Evolutionary conservation across 2,797 vertebrate species (phyloP), one percentile per base, ranked within the genome.

Genomic region (Microcaecilia unicolor): DNA sequence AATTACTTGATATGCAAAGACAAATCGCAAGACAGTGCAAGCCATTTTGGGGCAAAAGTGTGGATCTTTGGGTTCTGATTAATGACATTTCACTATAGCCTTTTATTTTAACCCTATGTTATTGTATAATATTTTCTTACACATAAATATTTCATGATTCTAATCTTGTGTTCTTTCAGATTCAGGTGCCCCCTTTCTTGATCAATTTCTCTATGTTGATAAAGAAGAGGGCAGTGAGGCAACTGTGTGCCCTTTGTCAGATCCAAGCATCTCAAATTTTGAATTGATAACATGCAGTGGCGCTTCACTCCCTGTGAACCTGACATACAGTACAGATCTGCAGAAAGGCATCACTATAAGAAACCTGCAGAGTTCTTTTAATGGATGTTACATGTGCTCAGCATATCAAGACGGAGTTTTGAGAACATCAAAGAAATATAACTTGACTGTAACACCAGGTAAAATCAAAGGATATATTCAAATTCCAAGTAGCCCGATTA

Each of bases 391-490:
- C 18, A 61, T 81, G 31, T 99, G 96, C 45, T 53, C 78, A 2
- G 94, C 85, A 4, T 65, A 25, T 10, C 76, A 83, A 4, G 30
- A 60, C 1, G 83, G 70, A 25, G 22, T 36, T 22, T 1, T 33
- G 1, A 81, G 58, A 44, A 57, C 35, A 28, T 92, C 92, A 0
- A 47, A 55, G 4, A 7, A 44, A n/a, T 88, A 92, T 32, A 39
- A 37, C 18, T 75, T 99, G 35, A 87, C 72, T 29, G 89, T 96
- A 23, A 82, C 67, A 44, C 79, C 87, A 81, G 95, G 95, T 98
- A 65, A 80, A n/a, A n/a, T n/a, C n/a, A n/a, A n/a, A n/a, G n/a
- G n/a, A n/a, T n/a, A n/a, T n/a, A n/a, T n/a, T n/a, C n/a, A n/a
- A n/a, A n/a, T n/a, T n/a, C n/a, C n/a, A n/a, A n/a, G n/a, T n/a